Conservation (phyloP, 2,888 invertebrate species). For the Iselma pallidipennis region DNA sequence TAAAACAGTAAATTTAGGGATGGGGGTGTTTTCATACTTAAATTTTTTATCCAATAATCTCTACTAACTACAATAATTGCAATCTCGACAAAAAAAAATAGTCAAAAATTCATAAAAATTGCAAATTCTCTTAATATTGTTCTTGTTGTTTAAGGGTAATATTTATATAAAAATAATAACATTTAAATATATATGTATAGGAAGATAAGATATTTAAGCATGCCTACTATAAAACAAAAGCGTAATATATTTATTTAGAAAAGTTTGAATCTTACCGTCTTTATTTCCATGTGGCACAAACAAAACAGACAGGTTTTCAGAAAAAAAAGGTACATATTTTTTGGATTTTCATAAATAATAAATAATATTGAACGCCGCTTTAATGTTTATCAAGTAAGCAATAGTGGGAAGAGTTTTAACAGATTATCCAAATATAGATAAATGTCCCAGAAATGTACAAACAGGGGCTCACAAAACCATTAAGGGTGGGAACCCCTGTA, state of each 20-base stretch:
- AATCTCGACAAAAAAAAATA: too few relatives aligned
- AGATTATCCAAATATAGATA: too few relatives aligned
- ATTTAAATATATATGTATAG: neutral
- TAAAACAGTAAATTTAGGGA: too few relatives aligned
- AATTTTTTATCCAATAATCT: too few relatives aligned
- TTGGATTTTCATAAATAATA: too few relatives aligned
- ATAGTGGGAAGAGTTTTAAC: too few relatives aligned
- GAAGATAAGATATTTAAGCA: neutral
- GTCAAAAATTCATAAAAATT: neutral
- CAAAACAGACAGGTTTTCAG: neutral
- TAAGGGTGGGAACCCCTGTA: too few relatives aligned
- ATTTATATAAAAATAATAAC: neutral
- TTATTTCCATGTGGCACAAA: constrained; percentile 54
- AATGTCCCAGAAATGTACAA: too few relatives aligned
- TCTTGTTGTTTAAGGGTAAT: neutral
- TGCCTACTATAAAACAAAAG: neutral
- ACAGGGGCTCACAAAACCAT: too few relatives aligned
- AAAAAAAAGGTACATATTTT: too few relatives aligned
- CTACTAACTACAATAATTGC: too few relatives aligned
- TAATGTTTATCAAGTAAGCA: neutral
- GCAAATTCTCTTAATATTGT: neutral
- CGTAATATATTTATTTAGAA: constrained; percentile 17
- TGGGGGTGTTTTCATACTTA: too few relatives aligned
- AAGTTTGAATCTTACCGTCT: constrained; percentile 58
- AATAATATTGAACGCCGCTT: neutral